Evolutionary conservation across 2,113 vertebrate species (phyloP).

Genomic region (Xyliphius kryptos): DNA sequence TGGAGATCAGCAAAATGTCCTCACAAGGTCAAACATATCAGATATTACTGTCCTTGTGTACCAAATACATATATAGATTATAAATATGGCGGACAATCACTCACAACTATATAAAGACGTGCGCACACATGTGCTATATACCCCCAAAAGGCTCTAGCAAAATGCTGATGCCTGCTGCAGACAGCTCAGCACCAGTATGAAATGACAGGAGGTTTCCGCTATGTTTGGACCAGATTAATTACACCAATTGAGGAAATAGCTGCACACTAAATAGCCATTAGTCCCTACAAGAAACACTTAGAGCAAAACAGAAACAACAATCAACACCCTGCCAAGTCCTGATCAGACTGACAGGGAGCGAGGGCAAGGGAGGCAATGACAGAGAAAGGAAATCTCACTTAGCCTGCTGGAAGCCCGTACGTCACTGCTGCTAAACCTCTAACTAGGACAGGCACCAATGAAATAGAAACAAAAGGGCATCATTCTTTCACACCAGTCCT

Average conservation of each 20-base stretch:
- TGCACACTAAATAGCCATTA: constrained; percentile 39
- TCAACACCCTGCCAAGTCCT: constrained; percentile 30
- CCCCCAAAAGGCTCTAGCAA: constrained; percentile 17
- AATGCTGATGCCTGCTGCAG: constrained; percentile 17
- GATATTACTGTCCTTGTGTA: too few species aligned
- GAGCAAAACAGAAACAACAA: constrained; percentile 42
- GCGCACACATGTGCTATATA: too few species aligned
- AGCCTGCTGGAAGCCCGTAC: constrained; percentile 5
- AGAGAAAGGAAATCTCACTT: constrained; percentile 19
- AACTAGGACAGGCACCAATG: too few species aligned
- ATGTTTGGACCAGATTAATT: constrained; percentile 47
- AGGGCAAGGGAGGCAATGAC: neutral
- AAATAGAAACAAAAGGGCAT: constrained; percentile 35
- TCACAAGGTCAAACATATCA: too few species aligned
- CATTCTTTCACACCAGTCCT: constrained; percentile 27
- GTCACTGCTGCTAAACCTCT: constrained; percentile 20
- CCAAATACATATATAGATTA: too few species aligned
- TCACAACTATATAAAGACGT: too few species aligned
- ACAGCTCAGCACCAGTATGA: constrained; percentile 29
- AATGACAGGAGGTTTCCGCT: constrained; percentile 41
- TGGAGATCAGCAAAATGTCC: too few species aligned
- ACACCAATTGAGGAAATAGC: constrained; percentile 45
- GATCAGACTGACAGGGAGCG: constrained; percentile 17
- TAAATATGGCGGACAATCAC: too few species aligned
- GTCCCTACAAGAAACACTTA: constrained; percentile 41